Conservation (phyloP, 2,797 vertebrate genomes). For the Coregonus ussuriensis region DNA sequence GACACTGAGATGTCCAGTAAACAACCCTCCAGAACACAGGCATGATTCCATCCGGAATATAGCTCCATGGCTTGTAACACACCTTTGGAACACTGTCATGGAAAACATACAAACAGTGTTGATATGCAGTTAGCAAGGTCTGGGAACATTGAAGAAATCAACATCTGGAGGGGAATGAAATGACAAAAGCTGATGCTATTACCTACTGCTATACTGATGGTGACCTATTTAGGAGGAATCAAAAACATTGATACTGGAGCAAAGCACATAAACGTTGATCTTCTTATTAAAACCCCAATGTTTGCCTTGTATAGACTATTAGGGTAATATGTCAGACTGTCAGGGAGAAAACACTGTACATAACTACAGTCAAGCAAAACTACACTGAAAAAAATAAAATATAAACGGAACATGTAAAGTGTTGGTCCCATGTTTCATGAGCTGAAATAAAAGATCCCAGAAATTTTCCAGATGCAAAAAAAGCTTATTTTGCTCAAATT, state of each 20-base stretch:
- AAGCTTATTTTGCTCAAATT: no score
- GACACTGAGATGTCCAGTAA: constrained; percentile 98
- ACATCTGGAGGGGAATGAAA: not conserved
- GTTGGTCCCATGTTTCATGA: no score
- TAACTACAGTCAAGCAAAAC: not conserved
- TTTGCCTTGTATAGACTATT: not conserved
- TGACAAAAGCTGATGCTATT: no score
- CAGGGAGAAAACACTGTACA: not conserved
- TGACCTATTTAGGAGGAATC: not conserved
- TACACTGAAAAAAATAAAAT: not conserved
- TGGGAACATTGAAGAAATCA: not conserved
- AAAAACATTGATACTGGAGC: not conserved
- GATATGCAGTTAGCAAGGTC: not conserved
- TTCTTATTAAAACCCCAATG: not conserved
- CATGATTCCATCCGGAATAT: constrained; percentile 95
- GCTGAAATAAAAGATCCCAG: no score
- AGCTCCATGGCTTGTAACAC: constrained; percentile 96
- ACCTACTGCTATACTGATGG: no score
- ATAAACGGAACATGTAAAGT: no score
- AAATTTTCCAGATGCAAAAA: no score
- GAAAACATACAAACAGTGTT: not conserved
- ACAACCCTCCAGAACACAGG: constrained; percentile 98
- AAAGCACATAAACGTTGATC: not conserved
- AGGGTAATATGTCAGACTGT: not conserved
- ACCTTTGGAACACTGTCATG: constrained; percentile 43